Evolutionary conservation across 2,888 invertebrate genomes (phyloP).

Genomic region (Troides aeacus): DNA sequence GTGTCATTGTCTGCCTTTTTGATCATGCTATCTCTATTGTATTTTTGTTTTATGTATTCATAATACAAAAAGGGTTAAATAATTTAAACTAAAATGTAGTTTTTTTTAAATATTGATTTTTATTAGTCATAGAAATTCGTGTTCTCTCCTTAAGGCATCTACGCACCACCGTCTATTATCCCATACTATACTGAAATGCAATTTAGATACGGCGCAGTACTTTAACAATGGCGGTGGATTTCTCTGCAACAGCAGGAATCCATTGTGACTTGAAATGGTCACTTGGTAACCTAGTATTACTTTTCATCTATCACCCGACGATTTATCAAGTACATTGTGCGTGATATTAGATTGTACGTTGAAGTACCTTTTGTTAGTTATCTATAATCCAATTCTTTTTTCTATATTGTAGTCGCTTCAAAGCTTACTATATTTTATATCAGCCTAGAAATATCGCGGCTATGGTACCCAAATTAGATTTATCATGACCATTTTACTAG

Average conservation of each 20-base stretch:
- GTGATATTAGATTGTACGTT: neutral
- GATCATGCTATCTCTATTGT: too few relatives aligned
- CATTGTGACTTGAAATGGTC: constrained; percentile 2
- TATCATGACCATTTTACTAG: too few relatives aligned
- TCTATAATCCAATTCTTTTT: neutral
- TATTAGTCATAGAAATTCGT: too few relatives aligned
- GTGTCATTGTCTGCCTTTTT: too few relatives aligned
- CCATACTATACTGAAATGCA: neutral
- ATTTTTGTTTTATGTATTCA: too few relatives aligned
- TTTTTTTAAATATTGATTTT: too few relatives aligned
- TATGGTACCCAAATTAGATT: too few relatives aligned
- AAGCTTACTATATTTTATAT: neutral
- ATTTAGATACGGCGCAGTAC: neutral
- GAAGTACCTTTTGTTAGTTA: neutral
- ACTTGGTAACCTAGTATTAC: neutral
- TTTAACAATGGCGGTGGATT: neutral
- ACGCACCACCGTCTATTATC: neutral
- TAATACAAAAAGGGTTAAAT: too few relatives aligned
- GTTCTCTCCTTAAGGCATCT: neutral
- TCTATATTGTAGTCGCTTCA: neutral
- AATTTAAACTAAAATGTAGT: too few relatives aligned
- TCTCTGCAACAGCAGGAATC: neutral
- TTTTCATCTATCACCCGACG: neutral
- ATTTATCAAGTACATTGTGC: neutral
- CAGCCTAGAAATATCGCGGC: too few relatives aligned